Percentiles rank a stretch among this genome's conserved stretches.
These are phyloP conservation scores for Phycodurus eques DNA, from an alignment of 2,113 vertebrate species.

Conservation along the genomic window DNA sequence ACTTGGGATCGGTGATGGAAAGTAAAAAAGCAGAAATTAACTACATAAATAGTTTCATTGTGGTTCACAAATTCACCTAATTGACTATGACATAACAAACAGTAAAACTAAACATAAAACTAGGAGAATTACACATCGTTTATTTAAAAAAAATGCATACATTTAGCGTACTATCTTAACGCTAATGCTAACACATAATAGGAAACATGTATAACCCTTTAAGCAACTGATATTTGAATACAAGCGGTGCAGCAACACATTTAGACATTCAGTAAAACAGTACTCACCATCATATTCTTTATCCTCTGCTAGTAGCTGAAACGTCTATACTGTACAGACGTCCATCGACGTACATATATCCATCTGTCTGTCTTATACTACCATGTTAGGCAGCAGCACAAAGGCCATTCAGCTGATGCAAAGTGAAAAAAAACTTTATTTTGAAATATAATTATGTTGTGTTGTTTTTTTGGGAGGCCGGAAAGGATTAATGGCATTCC, in stretches of 20 bases:
- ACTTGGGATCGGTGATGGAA: slow-evolving; percentile 6
- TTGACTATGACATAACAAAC: too few relatives aligned
- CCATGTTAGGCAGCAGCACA: neutral
- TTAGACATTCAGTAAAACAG: too few relatives aligned
- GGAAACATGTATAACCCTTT: neutral
- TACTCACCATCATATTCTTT: too few relatives aligned
- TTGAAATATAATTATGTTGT: neutral
- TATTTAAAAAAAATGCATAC: neutral
- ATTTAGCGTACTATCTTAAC: neutral
- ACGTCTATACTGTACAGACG: neutral
- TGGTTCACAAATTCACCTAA: too few relatives aligned
- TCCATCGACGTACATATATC: neutral
- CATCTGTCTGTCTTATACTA: neutral
- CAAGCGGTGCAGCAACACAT: too few relatives aligned
- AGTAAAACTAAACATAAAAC: neutral
- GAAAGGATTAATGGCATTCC: neutral
- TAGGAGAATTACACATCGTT: neutral
- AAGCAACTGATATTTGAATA: too few relatives aligned
- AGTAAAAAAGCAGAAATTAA: neutral
- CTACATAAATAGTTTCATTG: neutral
- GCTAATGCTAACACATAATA: neutral
- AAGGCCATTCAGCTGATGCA: too few relatives aligned
- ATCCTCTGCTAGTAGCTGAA: too few relatives aligned
- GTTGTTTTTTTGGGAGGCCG: neutral
- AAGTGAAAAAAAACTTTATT: too few relatives aligned